Percentiles rank a stretch among this genome's conserved stretches.
phyloP scores from a whole-genome alignment of 2,797 vertebrate genomes.

The Fistularia commersonii region DNA sequence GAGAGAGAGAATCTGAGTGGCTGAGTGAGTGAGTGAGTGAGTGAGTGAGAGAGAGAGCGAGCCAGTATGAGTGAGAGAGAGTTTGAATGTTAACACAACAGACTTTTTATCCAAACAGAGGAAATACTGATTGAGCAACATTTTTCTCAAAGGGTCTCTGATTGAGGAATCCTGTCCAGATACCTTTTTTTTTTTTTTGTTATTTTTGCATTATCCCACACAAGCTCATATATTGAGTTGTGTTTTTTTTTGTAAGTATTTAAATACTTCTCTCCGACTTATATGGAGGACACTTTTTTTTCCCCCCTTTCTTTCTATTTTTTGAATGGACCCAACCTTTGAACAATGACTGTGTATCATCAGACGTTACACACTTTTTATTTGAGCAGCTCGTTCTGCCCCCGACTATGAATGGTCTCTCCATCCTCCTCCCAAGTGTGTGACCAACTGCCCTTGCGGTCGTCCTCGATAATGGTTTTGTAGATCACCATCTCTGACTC shows the following conservation, averaged over 20 bases:
- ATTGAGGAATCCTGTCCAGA: conserved; percentile 52
- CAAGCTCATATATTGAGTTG: conserved; percentile 48
- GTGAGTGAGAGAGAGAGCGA: conserved; percentile 5
- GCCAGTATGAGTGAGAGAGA: neutral
- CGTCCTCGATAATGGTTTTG: too few species aligned
- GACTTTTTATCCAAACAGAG: conserved; percentile 68
- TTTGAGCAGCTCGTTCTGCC: conserved; percentile 27
- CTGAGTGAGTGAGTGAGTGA: conserved; percentile 9
- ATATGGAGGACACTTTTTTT: conserved; percentile 19
- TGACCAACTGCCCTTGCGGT: conserved; percentile 21
- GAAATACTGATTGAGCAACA: conserved; percentile 63
- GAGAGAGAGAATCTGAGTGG: conserved; percentile 7
- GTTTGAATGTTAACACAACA: conserved; percentile 48
- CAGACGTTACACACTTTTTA: conserved; percentile 30
- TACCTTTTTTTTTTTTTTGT: conserved; percentile 41
- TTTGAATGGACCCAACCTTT: neutral
- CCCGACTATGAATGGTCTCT: conserved; percentile 33
- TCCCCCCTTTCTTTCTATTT: conserved; percentile 13
- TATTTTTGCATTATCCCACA: conserved; percentile 49
- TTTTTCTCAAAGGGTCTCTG: conserved; percentile 60
- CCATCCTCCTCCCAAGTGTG: conserved; percentile 6
- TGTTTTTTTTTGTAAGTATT: conserved; percentile 58
- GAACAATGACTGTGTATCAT: conserved; percentile 56
- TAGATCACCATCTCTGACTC: conserved; percentile 19
- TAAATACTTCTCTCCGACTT: conserved; percentile 31